phyloP scores from a whole-genome alignment of 2,797 vertebrate genomes.

The Myiothlypis chrysogaster region DNA sequence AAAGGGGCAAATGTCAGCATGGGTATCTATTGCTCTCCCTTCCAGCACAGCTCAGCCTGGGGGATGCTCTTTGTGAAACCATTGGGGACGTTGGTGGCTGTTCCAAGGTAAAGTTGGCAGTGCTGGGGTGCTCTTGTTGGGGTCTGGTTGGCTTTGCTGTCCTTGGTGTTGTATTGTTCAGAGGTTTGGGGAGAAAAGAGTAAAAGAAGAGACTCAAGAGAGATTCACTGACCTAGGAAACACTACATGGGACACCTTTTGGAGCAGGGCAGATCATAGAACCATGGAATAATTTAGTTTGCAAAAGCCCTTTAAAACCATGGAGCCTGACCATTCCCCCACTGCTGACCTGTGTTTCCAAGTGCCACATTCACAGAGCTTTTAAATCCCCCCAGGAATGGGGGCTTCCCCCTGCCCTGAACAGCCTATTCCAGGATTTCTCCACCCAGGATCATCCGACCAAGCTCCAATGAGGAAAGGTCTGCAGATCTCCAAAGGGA shows the following conservation, averaged over 20 bases:
- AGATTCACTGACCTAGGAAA: neutral
- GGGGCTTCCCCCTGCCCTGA: neutral
- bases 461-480: neutral
- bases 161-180: neutral
- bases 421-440: neutral
- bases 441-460: neutral
- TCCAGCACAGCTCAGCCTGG: neutral
- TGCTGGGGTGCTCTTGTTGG: accelerated
- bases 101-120: neutral
- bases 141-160: neutral
- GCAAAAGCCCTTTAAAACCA: neutral
- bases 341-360: neutral
- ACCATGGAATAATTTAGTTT: neutral
- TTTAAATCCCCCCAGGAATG: neutral
- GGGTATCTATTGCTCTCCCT: neutral
- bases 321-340: neutral
- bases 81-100: accelerated
- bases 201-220: neutral
- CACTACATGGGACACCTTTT: accelerated
- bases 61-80: neutral
- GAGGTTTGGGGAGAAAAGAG: neutral
- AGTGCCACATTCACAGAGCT: neutral
- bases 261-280: neutral
- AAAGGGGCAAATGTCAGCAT: neutral
- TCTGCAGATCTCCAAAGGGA: neutral